Evolutionary conservation across 2,797 vertebrate genomes (phyloP).

Genomic region (Coilia nasus): DNA sequence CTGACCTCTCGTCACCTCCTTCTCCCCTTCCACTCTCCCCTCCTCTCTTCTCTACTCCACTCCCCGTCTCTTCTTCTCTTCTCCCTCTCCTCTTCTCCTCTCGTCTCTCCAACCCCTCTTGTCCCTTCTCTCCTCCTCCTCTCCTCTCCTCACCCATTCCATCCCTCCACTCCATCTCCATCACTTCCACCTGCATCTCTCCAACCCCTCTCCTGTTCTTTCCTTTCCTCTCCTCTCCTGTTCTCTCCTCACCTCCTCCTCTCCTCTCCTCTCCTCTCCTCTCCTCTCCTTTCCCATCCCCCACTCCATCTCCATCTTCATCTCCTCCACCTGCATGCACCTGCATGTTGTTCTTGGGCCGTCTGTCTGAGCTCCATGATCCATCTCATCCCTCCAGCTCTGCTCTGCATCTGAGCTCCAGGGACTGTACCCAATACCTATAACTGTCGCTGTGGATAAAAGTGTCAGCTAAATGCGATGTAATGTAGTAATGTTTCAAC

Average conservation of each 20-base stretch:
- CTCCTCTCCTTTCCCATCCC: too few species aligned
- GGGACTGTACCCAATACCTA: too few species aligned
- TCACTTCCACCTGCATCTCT: not conserved
- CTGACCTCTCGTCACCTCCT: too few species aligned
- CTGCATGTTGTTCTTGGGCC: not conserved
- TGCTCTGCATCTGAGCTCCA: not conserved
- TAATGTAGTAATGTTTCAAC: too few species aligned
- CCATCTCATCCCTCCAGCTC: not conserved
- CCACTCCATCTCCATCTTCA: not conserved
- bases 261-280: too few species aligned
- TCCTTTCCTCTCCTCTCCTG: too few species aligned
- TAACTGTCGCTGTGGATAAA: too few species aligned
- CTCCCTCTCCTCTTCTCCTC: constrained; percentile 23
- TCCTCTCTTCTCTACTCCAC: not conserved
- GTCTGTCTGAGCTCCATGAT: not conserved
- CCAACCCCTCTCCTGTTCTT: too few species aligned
- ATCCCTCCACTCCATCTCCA: constrained; percentile 9
- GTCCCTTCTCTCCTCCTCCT: not conserved
- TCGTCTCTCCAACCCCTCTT: not conserved
- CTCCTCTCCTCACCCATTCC: not conserved
- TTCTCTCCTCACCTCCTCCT: too few species aligned
- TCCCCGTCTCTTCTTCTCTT: constrained; percentile 13
- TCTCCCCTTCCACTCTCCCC: constrained; percentile 28
- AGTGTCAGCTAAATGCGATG: too few species aligned
- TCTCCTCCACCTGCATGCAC: not conserved